Evolutionary conservation across 2,113 vertebrate genomes (phyloP).

Genomic region (Halcyon senegalensis): DNA sequence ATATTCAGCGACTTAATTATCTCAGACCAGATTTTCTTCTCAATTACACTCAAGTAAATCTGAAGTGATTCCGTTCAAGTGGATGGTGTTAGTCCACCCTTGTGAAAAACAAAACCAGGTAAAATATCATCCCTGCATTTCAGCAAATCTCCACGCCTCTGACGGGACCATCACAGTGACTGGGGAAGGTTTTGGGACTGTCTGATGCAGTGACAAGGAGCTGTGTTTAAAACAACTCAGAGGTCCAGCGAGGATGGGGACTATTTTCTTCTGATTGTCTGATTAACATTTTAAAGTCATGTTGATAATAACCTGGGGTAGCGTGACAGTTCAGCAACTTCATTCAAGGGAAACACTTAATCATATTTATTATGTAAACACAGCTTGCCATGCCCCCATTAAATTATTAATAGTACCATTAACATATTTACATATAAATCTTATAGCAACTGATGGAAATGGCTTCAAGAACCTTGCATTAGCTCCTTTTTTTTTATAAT

Average conservation of each 20-base stretch:
- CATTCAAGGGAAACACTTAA: conserved; percentile 75
- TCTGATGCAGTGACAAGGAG: fast-evolving
- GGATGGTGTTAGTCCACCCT: not conserved
- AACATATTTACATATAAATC: conserved; percentile 80
- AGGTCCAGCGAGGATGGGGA: not conserved
- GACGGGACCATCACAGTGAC: fast-evolving
- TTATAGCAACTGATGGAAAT: conserved; percentile 72
- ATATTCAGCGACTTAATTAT: conserved; percentile 32
- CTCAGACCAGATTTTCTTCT: conserved; percentile 50
- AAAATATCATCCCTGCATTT: not conserved
- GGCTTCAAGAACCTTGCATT: conserved; percentile 42
- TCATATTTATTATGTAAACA: conserved; percentile 80
- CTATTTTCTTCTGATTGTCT: conserved; percentile 52
- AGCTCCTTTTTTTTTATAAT: conserved; percentile 59
- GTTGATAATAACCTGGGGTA: conserved; percentile 71
- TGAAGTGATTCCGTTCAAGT: conserved; percentile 25
- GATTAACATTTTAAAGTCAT: conserved; percentile 70
- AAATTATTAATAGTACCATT: conserved; percentile 78
- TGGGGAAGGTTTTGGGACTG: not conserved
- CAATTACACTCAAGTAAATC: conserved; percentile 56
- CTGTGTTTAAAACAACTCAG: conserved; percentile 1
- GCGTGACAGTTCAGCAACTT: conserved; percentile 74
- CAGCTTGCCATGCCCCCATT: conserved; percentile 75
- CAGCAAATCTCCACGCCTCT: not conserved
- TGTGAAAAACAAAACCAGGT: not conserved